Percentiles rank a stretch among this genome's conserved stretches.
phyloP scores from a whole-genome alignment of 2,113 vertebrate species.

The Trematocara stigmaticum region DNA sequence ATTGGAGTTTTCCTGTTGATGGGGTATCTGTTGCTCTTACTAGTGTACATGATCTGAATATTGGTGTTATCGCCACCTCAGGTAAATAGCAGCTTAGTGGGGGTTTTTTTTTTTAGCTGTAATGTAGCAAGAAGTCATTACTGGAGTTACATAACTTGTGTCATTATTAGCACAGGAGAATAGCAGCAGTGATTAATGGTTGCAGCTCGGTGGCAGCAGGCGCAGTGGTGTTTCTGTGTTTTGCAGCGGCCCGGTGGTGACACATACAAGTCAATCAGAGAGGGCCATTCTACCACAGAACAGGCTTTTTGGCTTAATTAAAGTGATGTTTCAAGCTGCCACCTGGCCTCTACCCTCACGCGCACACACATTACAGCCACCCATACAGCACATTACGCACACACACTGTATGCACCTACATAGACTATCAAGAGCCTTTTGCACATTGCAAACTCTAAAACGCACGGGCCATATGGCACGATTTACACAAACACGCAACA shows the following conservation, averaged over 20 bases:
- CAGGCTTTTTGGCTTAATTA: constrained; percentile 39
- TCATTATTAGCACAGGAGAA: neutral
- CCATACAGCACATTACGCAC: neutral
- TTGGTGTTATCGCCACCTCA: neutral
- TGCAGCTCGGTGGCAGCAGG: neutral
- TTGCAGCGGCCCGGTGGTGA: neutral
- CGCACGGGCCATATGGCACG: neutral
- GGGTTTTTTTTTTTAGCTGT: accelerated
- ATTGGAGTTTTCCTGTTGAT: neutral
- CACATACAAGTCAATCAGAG: constrained; percentile 43
- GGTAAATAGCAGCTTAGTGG: neutral
- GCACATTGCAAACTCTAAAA: neutral
- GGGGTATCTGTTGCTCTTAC: neutral
- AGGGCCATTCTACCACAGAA: neutral
- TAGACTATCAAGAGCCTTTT: neutral
- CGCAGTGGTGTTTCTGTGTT: neutral
- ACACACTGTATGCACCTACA: neutral
- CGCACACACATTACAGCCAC: neutral
- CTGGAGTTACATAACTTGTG: neutral
- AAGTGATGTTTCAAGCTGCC: constrained; percentile 59
- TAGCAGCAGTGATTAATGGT: neutral
- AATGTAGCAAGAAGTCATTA: neutral
- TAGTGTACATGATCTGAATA: neutral
- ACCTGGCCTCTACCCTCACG: constrained; percentile 1
- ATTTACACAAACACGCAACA: neutral